A percentile compares a stretch with the other conserved stretches of the same genome.
phyloP scores from a whole-genome alignment of 1,140 invertebrate species.

The Drosophila athabasca region DNA sequence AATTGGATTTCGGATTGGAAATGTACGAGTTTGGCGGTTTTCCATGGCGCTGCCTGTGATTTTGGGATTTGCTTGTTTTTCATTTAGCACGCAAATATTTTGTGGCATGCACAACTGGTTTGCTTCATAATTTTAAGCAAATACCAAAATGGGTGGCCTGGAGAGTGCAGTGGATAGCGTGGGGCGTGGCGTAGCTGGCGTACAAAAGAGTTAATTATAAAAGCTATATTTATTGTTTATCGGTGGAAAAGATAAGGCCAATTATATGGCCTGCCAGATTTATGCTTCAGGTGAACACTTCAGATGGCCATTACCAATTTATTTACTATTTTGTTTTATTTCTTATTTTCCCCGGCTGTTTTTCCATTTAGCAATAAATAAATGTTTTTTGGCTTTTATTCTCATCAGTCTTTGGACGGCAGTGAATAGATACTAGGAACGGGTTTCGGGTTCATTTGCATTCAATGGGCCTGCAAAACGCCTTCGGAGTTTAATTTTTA shows the following conservation, averaged over 20 bases:
- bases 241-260: constrained; percentile 28
- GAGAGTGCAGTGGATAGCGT: background rate
- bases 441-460: too few relatives aligned
- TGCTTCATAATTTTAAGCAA: constrained; percentile 79
- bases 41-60: constrained; percentile 19
- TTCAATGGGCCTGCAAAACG: too few relatives aligned
- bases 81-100: constrained; percentile 70
- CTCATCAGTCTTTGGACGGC: too few relatives aligned
- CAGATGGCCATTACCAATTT: background rate
- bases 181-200: background rate
- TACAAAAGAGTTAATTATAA: constrained; percentile 43
- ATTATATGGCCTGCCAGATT: constrained; percentile 37
- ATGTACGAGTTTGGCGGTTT: constrained; percentile 23
- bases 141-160: constrained; percentile 17
- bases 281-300: constrained; percentile 11
- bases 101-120: constrained; percentile 55
- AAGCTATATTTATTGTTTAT: constrained; percentile 52
- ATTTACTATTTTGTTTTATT: too few relatives aligned
- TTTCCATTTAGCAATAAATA: too few relatives aligned
- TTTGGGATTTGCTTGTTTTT: constrained; percentile 70
- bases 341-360: too few relatives aligned
- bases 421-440: too few relatives aligned
- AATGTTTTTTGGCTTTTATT: too few relatives aligned
- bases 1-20: constrained; percentile 46
- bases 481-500: too few relatives aligned